phyloP scores from a whole-genome alignment of 2,797 vertebrate species.

The Garrulus glandarius region DNA sequence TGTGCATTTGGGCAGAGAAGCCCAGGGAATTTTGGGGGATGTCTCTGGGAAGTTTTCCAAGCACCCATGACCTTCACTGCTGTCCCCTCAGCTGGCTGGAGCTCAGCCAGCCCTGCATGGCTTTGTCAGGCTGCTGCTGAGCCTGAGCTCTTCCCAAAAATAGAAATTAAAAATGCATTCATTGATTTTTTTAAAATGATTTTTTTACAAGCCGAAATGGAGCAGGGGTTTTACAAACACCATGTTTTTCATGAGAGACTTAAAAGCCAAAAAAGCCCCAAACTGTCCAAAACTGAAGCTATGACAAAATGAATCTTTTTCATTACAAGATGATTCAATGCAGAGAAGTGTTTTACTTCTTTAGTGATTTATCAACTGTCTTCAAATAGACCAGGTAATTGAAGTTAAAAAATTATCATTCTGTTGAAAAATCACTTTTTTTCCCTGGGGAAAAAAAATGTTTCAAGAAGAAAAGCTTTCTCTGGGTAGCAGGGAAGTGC shows the following conservation, averaged over 20 bases:
- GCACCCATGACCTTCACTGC: constrained; percentile 4
- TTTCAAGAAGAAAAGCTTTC: background rate
- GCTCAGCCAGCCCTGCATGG: background rate
- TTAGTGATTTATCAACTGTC: constrained; percentile 11
- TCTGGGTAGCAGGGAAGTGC: background rate
- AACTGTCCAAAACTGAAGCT: background rate
- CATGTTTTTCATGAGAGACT: background rate
- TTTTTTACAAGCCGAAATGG: background rate
- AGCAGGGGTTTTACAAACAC: background rate
- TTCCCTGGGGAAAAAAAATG: background rate
- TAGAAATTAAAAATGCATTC: background rate
- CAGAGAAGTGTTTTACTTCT: background rate
- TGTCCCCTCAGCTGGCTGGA: background rate
- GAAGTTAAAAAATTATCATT: background rate
- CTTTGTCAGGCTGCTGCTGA: background rate
- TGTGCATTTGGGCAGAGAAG: background rate
- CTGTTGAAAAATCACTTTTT: background rate
- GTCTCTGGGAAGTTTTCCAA: background rate
- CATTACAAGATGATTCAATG: background rate
- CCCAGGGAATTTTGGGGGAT: background rate
- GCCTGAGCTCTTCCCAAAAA: constrained; percentile 20
- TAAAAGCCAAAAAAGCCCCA: background rate
- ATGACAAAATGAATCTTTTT: background rate
- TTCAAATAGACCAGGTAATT: background rate
- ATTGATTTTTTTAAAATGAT: background rate